Base-by-base conservation (phyloP, 2,888 invertebrate genomes). In the Sceliomorpha sp. region DNA sequence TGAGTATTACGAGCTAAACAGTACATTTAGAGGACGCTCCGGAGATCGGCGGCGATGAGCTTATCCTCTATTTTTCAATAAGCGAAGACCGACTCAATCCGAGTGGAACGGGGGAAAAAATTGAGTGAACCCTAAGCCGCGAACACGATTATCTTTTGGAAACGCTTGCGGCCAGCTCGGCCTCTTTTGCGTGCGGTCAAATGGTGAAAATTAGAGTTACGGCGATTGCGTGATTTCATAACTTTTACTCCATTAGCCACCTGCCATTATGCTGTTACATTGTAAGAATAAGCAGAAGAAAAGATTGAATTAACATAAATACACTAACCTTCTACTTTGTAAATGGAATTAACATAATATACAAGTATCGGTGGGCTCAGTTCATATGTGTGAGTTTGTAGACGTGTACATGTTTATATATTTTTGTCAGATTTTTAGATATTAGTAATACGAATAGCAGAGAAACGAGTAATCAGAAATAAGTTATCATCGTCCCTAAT, bases 91-190 rank as follows among this genome's bases (percentile, higher is more conserved):
- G 39, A 45, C 26, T 36, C 72, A 77, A 72, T 73, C 76, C 80
- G 79, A 73, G 74, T 76, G 83, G 79, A 78, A 83, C 78, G 80
- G 81, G 77, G 82, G 85, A 86, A 87, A n/a, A 87, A 86, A 87
- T 87, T 85, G 85, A 86, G 77, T 85, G 84, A 81, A 77, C 80
- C 76, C 83, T 84, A 82, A 85, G 86, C 80, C 82, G 81, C 73
- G 76, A 81, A 84, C 72, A 79, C 83, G 86, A 86, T 86, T 86
- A 86, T 78, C 76, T 58, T 69, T 42, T 78, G 70, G 73, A 70
- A 78, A 10, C 34, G 68, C 62, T 64, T 24, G 50, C 60, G 53
- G 62, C 68, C 51, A 64, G 56, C 63, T 63, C 58, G 6, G 37
- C 29, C 40, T 55, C 40, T 32, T 50, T 56, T 55, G 56, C 26